A percentile compares a stretch with the other conserved stretches of the same genome.
These are phyloP conservation scores for Bombus polaris DNA, from an alignment of 1,140 invertebrate species.

Conservation along the genomic window DNA sequence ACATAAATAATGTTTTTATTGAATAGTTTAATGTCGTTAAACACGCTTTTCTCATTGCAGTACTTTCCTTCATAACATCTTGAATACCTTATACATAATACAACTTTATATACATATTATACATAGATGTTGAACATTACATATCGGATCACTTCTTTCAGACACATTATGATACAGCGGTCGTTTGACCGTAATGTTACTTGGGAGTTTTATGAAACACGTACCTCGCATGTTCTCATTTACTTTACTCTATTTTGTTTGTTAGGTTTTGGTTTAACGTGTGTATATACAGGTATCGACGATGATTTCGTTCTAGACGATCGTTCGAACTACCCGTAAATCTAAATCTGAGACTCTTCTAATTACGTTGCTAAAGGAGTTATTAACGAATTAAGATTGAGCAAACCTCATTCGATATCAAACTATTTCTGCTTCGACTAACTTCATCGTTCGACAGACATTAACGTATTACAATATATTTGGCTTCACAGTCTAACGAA, in stretches of 20 bases:
- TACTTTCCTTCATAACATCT: conserved; percentile 45
- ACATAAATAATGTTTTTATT: conserved; percentile 75
- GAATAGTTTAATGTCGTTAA: conserved; percentile 66
- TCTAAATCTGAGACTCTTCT: background rate
- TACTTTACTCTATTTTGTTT: background rate
- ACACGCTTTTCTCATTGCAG: conserved; percentile 49
- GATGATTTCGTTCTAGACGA: background rate
- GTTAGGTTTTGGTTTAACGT: background rate
- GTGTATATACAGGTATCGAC: background rate
- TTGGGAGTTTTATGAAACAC: background rate
- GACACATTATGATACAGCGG: conserved; percentile 35
- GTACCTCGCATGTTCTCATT: background rate
- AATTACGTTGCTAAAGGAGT: background rate
- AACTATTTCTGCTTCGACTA: background rate
- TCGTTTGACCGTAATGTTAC: background rate
- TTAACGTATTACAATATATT: conserved; percentile 70
- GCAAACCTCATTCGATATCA: conserved; percentile 43
- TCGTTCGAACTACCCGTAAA: background rate
- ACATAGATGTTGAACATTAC: conserved; percentile 60
- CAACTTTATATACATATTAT: conserved; percentile 74
- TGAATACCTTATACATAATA: conserved; percentile 67
- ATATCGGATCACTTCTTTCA: conserved; percentile 8
- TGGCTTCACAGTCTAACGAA: conserved; percentile 70
- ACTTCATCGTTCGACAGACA: background rate
- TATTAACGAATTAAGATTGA: conserved; percentile 46